These are phyloP conservation scores for Picathartes gymnocephalus DNA, from an alignment of 2,113 vertebrate species.

Conservation along the genomic window DNA sequence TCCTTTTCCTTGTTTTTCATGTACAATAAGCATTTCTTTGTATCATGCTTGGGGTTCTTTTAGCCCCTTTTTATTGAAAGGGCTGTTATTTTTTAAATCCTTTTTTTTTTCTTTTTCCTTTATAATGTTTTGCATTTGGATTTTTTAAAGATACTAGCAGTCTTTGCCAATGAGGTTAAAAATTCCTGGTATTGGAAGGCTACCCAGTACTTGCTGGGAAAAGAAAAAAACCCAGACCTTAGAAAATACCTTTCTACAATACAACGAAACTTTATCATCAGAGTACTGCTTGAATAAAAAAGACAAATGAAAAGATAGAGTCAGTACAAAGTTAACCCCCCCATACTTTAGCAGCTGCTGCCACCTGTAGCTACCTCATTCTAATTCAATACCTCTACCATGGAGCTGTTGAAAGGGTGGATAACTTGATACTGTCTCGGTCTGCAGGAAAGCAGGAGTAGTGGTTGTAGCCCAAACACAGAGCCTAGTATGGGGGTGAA, in stretches of 20 bases:
- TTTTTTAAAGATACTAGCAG: neutral
- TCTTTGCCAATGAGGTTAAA: neutral
- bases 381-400: constrained; percentile 50
- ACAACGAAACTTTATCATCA: neutral
- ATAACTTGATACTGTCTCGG: constrained; percentile 62
- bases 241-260: neutral
- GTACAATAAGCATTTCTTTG: neutral
- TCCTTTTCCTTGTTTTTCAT: neutral
- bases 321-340: neutral
- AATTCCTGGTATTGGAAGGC: neutral
- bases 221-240: neutral
- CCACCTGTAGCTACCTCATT: constrained; percentile 65
- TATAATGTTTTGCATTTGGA: neutral
- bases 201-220: neutral
- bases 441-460: neutral
- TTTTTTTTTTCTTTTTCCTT: neutral
- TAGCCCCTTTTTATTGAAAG: neutral
- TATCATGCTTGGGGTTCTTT: neutral
- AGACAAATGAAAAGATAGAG: neutral
- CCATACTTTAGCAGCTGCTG: constrained; percentile 59
- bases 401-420: constrained; percentile 38
- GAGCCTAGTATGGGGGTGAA: neutral
- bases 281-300: neutral
- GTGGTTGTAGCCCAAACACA: constrained; percentile 10
- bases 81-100: neutral